Conservation (phyloP, 2,888 invertebrate species). For the Mystacides longicornis region DNA sequence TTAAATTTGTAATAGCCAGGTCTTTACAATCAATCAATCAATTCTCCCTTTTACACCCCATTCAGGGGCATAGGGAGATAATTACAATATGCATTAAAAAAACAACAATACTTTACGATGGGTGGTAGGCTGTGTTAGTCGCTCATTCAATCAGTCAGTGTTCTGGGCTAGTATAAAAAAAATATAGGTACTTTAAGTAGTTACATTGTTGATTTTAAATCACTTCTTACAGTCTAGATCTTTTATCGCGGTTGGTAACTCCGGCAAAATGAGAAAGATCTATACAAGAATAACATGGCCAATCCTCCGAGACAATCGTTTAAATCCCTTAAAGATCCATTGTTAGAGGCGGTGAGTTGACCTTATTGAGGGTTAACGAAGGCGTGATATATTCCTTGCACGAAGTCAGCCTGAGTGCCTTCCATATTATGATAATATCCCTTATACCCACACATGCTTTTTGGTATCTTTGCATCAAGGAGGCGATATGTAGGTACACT, state of each 20-base stretch:
- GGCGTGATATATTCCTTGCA: neutral
- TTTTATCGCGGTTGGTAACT: neutral
- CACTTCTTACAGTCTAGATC: neutral
- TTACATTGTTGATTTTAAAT: neutral
- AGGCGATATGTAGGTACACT: no score
- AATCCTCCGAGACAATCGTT: neutral
- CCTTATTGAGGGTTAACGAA: neutral
- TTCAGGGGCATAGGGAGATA: no score
- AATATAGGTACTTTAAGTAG: no score
- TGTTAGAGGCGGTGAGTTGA: neutral
- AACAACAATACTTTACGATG: no score
- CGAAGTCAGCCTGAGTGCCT: neutral
- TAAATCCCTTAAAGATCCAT: slow-evolving; percentile 1
- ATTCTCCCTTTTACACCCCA: no score
- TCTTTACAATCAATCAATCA: no score
- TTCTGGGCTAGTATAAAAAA: no score
- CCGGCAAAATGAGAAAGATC: neutral
- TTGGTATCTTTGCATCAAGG: no score
- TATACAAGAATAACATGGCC: neutral
- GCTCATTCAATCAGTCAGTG: no score
- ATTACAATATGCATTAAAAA: no score
- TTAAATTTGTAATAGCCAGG: no score
- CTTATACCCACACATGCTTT: neutral
- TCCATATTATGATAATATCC: neutral
- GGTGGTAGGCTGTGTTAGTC: no score